Conservation (phyloP, 1,140 invertebrate genomes). For the Drosophila pectinifera region DNA sequence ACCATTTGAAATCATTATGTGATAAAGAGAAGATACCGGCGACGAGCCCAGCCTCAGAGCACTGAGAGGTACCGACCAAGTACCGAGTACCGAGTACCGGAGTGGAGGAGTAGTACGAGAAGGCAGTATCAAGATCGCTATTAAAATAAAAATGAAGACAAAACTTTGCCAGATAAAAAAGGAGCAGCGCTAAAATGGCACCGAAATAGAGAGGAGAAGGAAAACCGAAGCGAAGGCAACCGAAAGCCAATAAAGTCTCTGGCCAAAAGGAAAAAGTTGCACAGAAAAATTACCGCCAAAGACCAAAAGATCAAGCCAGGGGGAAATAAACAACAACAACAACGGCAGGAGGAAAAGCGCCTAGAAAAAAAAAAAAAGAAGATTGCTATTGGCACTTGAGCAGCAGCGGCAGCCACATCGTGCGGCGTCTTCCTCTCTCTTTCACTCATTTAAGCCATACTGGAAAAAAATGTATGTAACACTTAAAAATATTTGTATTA, state of each 20-base stretch:
- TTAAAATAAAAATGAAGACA: conserved; percentile 84
- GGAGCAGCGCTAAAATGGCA: conserved; percentile 40
- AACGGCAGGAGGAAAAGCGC: conserved; percentile 57
- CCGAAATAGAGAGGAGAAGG: conserved; percentile 64
- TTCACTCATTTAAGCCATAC: conserved; percentile 41
- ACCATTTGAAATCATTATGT: conserved; percentile 77
- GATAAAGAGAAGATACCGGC: conserved; percentile 59
- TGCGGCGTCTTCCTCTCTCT: conserved; percentile 60
- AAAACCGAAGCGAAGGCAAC: conserved; percentile 39
- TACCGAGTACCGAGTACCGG: not conserved
- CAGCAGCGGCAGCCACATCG: conserved; percentile 61
- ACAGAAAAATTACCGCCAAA: conserved; percentile 82
- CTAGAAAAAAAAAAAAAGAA: conserved; percentile 47
- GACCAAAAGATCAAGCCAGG: conserved; percentile 80
- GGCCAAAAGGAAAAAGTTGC: conserved; percentile 61
- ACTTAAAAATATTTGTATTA: not conserved
- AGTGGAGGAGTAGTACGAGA: conserved; percentile 12
- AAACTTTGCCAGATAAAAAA: conserved; percentile 74
- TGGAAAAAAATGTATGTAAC: conserved; percentile 6
- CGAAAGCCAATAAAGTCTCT: conserved; percentile 67
- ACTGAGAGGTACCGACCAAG: not conserved
- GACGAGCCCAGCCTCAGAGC: conserved; percentile 1
- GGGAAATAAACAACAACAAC: conserved; percentile 79
- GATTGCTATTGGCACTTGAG: conserved; percentile 81
- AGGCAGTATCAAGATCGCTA: conserved; percentile 63